phyloP scores from a whole-genome alignment of 2,797 vertebrate genomes.

The Eremophila alpestris region DNA sequence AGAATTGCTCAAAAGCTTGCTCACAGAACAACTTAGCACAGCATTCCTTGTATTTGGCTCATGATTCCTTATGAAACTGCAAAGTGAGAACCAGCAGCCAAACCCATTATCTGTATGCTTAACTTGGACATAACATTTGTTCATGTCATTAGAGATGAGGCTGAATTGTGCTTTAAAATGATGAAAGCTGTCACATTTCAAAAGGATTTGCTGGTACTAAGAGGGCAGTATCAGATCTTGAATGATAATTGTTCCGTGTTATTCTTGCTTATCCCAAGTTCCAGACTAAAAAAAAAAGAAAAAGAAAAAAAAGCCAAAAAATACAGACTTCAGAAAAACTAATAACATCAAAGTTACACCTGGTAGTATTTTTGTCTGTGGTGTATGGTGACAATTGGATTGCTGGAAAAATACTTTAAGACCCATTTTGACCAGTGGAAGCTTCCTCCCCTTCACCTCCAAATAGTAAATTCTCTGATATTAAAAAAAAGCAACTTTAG shows the following conservation, averaged over 20 bases:
- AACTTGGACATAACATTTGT: background rate
- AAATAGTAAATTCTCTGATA: background rate
- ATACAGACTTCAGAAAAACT: background rate
- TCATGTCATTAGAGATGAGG: background rate
- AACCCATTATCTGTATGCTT: background rate
- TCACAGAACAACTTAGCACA: background rate
- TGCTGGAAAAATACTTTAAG: background rate
- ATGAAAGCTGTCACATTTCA: background rate
- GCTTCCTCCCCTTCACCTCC: background rate
- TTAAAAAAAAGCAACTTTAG: background rate
- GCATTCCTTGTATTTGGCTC: background rate
- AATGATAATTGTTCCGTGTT: background rate
- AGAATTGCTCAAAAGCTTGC: background rate
- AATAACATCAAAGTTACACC: background rate
- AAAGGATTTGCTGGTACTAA: background rate
- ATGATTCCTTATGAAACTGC: background rate
- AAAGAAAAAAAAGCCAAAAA: background rate
- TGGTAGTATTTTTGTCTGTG: background rate
- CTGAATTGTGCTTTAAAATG: background rate
- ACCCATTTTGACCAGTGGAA: background rate
- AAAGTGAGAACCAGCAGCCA: background rate
- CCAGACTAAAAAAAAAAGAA: background rate
- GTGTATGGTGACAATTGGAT: background rate
- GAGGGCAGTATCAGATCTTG: background rate
- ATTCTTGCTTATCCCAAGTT: background rate